phyloP scores from a whole-genome alignment of 1,140 invertebrate genomes.

The Leptinotarsa lineolata region DNA sequence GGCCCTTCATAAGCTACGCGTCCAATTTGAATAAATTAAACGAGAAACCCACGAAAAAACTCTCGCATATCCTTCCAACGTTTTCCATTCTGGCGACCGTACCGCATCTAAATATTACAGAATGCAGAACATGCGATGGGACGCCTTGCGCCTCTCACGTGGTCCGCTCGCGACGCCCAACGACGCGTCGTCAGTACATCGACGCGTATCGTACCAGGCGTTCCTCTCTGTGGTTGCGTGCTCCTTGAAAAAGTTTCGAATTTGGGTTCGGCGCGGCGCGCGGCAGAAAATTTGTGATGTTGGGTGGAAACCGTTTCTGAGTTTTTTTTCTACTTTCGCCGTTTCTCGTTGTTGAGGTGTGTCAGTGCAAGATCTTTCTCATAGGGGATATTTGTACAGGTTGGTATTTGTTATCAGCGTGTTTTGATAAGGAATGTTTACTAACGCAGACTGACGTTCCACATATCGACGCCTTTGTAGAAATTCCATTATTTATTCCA shows the following conservation, averaged over 20 bases:
- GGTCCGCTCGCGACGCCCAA: neutral
- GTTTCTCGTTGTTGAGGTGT: neutral
- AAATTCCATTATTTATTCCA: too few relatives aligned
- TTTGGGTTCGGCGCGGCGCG: neutral
- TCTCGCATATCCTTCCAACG: neutral
- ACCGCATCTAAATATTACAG: neutral
- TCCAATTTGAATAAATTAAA: neutral
- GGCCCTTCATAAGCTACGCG: neutral
- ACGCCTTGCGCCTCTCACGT: slow-evolving; percentile 20
- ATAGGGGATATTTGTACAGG: neutral
- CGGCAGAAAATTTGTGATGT: neutral
- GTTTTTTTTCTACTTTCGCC: neutral
- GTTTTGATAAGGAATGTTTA: too few relatives aligned
- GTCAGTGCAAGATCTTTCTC: neutral
- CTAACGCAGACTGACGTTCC: too few relatives aligned
- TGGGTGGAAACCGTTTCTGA: neutral
- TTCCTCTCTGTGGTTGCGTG: neutral
- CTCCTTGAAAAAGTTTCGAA: slow-evolving; percentile 13
- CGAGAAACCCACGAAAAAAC: neutral
- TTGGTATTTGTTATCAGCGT: neutral
- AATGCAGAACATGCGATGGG: slow-evolving; percentile 1
- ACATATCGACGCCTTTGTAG: too few relatives aligned
- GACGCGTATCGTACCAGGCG: slow-evolving; percentile 16
- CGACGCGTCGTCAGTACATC: slow-evolving; percentile 2
- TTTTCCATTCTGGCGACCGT: neutral